Evolutionary conservation across 2,797 vertebrate species (phyloP).

Genomic region (Argyrosomus regius): DNA sequence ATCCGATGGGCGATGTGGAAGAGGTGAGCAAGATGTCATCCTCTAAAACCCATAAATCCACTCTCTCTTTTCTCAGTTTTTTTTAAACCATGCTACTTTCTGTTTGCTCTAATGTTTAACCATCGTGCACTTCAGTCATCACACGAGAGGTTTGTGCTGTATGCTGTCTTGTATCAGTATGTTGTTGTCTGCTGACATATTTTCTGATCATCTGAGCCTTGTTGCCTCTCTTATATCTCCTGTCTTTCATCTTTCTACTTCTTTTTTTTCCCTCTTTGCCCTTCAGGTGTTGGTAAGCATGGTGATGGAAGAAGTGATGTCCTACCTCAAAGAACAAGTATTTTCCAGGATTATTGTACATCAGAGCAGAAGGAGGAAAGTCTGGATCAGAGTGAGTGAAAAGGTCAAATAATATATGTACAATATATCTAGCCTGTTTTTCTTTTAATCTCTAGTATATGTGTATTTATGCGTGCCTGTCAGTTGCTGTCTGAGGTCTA

Average conservation of each 20-base stretch:
- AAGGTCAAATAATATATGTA: background rate
- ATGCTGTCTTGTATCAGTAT: background rate
- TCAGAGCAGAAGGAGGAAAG: slow-evolving; percentile 17
- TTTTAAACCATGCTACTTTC: background rate
- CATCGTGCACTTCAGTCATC: background rate
- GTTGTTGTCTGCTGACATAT: background rate
- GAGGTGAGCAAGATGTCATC: slow-evolving; percentile 14
- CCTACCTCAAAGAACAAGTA: slow-evolving; percentile 25
- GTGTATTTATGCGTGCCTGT: slow-evolving; percentile 7
- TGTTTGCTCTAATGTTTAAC: background rate
- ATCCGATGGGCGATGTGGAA: slow-evolving; percentile 6
- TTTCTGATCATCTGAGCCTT: background rate
- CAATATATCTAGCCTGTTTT: background rate
- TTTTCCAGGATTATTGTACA: slow-evolving; percentile 28
- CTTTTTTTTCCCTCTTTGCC: background rate
- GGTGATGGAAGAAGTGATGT: slow-evolving; percentile 36
- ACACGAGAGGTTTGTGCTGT: background rate
- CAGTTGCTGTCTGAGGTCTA: slow-evolving; percentile 35
- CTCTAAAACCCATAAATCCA: background rate
- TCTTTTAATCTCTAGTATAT: background rate
- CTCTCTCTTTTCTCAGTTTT: background rate
- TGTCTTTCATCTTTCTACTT: background rate
- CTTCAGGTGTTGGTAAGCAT: slow-evolving; percentile 29
- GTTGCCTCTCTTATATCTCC: background rate
- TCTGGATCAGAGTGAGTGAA: slow-evolving; percentile 44